Evolutionary conservation across 2,888 invertebrate species (phyloP), one percentile per base, ranked within the genome.

Genomic region (Flexamia atlantica): DNA sequence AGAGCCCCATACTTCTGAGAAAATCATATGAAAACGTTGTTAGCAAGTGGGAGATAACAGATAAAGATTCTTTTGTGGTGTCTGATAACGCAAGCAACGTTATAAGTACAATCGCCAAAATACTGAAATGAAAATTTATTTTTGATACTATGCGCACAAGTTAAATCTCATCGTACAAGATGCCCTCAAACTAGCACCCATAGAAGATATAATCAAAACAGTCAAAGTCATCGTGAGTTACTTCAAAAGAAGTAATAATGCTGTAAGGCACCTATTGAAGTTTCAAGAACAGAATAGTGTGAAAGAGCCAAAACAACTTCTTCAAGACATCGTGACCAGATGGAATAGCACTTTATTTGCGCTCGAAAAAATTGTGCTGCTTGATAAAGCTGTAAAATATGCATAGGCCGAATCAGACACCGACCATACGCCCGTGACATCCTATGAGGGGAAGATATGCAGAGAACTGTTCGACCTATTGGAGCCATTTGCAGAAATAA

Each of bases 1-100:
- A 85, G 60, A 83, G 81, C 7, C 85, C 86, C 40, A 82, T 50
- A 36, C 87, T n/a, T n/a, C n/a, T n/a, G n/a, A n/a, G n/a, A 14
- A 40, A 46, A 1, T 85, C 86, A 84, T 60, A 88, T n/a, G n/a
- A 84, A 64, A 74, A 82, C 85, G 85, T 87, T 14, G 83, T 87
- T 17, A 68, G 12, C n/a, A 87, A 89, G 80, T 89, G 88, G 88
- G 83, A 85, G 9, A 72, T 89, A 36, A 83, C 85, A 80, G 76
- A 87, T 9, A 89, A 89, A 87, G 85, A 89, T 84, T 32, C 87
- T 10, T 40, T 88, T 14, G 86, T 86, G 12, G 86, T 89, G 32
- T 84, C 87, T 17, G 86, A 87, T 79, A 86, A 86, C 83, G 85
- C 85, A 40, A 74, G 81, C 20, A 84, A 86, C 25, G 80, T 88